A percentile compares a stretch with the other conserved stretches of the same genome.
Conservation (phyloP, 1,140 invertebrate genomes). For the Ceratina japonica region DNA sequence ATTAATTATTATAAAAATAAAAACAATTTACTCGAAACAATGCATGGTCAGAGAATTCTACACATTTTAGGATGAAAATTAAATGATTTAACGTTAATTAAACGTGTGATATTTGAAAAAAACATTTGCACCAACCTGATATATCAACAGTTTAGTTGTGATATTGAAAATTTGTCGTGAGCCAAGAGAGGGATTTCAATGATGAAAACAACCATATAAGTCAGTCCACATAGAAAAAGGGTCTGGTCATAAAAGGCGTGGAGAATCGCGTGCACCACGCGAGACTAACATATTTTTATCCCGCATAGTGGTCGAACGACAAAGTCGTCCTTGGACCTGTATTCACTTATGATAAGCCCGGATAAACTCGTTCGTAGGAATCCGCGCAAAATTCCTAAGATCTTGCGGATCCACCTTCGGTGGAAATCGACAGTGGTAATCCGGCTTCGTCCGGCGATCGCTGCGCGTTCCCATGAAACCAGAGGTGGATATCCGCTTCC, state of each 20-base stretch:
- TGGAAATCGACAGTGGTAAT: constrained; percentile 36
- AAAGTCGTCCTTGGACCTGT: constrained; percentile 39
- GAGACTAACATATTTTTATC: not conserved
- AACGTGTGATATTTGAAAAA: too few species aligned
- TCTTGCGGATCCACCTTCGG: constrained; percentile 13
- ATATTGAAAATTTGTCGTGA: not conserved
- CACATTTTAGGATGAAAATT: too few species aligned
- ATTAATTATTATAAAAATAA: too few species aligned
- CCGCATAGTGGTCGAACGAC: not conserved
- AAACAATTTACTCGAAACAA: too few species aligned
- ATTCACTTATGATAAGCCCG: constrained; percentile 37
- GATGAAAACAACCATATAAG: not conserved
- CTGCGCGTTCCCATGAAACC: not conserved
- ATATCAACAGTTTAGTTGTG: not conserved
- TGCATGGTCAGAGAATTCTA: too few species aligned
- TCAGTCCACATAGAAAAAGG: not conserved
- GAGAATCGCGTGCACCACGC: not conserved
- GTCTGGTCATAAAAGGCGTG: not conserved
- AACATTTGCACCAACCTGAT: not conserved
- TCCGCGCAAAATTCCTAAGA: constrained; percentile 10
- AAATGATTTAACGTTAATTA: too few species aligned
- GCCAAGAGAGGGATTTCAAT: not conserved
- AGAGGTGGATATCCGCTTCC: not conserved
- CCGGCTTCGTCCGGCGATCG: not conserved
- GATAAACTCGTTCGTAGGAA: constrained; percentile 35